Percentiles rank a stretch among this genome's conserved stretches.
Evolutionary conservation across 2,113 vertebrate species (phyloP).

Genomic region (Apteryx owenii): DNA sequence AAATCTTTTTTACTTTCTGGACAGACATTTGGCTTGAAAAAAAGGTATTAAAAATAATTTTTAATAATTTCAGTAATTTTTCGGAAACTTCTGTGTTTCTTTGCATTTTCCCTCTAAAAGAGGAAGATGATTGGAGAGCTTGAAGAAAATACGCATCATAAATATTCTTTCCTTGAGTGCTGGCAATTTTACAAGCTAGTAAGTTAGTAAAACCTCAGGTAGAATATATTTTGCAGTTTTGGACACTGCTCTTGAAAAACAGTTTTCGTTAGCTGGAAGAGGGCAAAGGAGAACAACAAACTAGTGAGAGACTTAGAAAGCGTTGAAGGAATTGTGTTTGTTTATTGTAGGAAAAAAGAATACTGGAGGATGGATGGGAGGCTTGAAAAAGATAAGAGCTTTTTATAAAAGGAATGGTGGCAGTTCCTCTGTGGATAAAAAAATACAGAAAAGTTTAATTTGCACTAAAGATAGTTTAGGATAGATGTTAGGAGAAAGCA

Average conservation of each 20-base stretch:
- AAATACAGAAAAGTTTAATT: neutral
- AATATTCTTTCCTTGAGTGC: neutral
- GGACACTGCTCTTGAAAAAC: neutral
- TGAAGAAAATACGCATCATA: neutral
- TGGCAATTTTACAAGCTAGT: neutral
- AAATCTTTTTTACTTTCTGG: neutral
- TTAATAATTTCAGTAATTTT: neutral
- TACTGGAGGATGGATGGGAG: neutral
- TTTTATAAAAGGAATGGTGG: neutral
- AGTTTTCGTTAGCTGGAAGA: neutral
- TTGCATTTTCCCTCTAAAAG: neutral
- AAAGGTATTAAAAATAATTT: neutral
- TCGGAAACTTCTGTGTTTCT: neutral
- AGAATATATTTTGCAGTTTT: neutral
- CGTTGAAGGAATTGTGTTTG: conserved; percentile 30
- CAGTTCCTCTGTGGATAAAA: neutral
- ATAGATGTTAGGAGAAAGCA: neutral
- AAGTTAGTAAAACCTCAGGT: neutral
- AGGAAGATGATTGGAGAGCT: neutral
- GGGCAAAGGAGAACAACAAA: neutral
- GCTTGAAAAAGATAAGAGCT: neutral
- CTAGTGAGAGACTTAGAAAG: neutral
- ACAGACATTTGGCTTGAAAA: neutral
- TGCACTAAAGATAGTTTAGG: neutral
- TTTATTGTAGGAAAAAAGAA: conserved; percentile 26